Base-by-base conservation (phyloP, 2,888 invertebrate species). In the Parthenolecanium corni region DNA sequence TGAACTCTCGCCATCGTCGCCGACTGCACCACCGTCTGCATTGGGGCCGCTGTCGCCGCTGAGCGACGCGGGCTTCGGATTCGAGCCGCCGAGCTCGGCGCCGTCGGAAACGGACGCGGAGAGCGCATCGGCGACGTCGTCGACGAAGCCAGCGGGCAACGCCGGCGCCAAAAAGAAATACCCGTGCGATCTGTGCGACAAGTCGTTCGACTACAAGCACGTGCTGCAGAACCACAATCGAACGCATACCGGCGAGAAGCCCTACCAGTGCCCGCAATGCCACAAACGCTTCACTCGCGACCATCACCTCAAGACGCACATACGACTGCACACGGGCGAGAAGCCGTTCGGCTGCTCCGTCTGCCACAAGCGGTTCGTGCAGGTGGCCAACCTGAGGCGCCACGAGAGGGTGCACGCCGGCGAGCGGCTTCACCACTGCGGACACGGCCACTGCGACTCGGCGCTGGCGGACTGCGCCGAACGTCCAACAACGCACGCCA, bases 201-300 rank as follows among this genome's bases (percentile, higher is more conserved):
- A 91, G 67, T 87, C 87, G 12, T 93, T 93, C 71, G 92, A 92
- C 52, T 93, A 93, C 78, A 93, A 93, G 72, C 93, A 93, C 75
- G 93, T 93, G 20, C 77, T 93, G 54, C 92, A 93, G 75, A 93
- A 93, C 73, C 93, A 93, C 75, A 92, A 92, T 71, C 82, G 93
- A 69, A 94, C 93, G 0, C 93, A 93, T 73, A 93, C 93, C 0
- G 93, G 93, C 0, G 93, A 93, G 72, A 93, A 93, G 71, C 93
- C 93, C 0, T 93, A 92, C 76, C 88, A 90, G 72, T 93, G 93
- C 71, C 85, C 84, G 31, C 88, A 90, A 74, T 93, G 93, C 72
- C 86, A 90, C 73, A 93, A 93, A 74, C 80, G 90, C 67, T 93
- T 93, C 74, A 93, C 92, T 1, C 80, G 93, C 54, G 93, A 93